Conservation (phyloP, 37 sponge, comb jelly and placozoan genomes). For the Cliona cf. orientalis region DNA sequence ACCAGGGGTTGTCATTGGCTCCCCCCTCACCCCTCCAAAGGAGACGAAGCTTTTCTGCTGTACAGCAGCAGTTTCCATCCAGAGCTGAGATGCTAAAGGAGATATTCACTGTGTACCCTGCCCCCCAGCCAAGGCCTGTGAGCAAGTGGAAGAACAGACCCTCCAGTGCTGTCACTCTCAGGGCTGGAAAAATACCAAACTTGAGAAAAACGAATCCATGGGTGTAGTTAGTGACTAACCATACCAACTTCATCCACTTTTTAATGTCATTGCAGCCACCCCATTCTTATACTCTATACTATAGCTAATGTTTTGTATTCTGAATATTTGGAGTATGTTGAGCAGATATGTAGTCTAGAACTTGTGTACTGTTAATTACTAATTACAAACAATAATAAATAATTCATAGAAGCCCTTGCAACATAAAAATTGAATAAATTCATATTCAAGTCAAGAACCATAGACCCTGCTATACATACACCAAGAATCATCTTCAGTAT, state of each 20-base stretch:
- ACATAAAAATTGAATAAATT: no score
- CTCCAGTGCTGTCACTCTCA: constrained; percentile 31
- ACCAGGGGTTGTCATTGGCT: neutral
- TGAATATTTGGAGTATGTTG: no score
- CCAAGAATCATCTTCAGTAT: no score
- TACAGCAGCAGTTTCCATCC: constrained; percentile 3
- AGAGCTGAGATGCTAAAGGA: constrained; percentile 39
- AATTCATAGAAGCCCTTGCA: no score
- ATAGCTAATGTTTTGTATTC: no score
- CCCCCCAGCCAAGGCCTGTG: constrained; percentile 23
- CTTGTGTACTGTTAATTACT: no score
- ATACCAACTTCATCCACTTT: neutral
- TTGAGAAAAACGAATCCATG: constrained; percentile 12
- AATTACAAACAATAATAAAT: no score
- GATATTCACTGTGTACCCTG: constrained; percentile 24
- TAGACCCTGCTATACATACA: no score
- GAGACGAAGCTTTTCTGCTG: constrained; percentile 13
- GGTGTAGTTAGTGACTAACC: neutral
- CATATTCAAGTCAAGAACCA: no score
- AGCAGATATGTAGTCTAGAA: no score
- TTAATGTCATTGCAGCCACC: no score
- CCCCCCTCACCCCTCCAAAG: neutral
- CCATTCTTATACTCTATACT: no score
- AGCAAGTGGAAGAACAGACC: constrained; percentile 44
- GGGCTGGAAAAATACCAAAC: constrained; percentile 31